Conservation (phyloP, 1,140 invertebrate genomes). For the Platyscapa corneri region DNA sequence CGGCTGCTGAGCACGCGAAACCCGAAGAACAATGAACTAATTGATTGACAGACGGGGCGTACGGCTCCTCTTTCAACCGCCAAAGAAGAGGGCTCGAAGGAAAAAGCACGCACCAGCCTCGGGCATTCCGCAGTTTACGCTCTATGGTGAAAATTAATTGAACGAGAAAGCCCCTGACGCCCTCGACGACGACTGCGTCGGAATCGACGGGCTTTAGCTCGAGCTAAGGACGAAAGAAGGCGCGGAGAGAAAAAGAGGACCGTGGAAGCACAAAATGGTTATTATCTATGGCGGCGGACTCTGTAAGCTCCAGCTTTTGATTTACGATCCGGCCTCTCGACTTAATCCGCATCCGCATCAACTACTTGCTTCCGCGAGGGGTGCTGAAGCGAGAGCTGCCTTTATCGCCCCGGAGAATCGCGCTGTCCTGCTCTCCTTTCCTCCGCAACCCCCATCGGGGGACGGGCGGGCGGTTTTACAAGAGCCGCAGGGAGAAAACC, state of each 20-base stretch:
- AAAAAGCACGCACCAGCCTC: neutral
- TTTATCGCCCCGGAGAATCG: conserved; percentile 7
- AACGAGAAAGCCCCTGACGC: neutral
- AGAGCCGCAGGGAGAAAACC: neutral
- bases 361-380: conserved; percentile 48
- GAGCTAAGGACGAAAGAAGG: neutral
- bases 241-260: neutral
- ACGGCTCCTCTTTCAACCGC: neutral
- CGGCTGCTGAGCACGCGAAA: too few species aligned
- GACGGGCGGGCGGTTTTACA: too few species aligned
- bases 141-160: neutral
- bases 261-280: conserved; percentile 68
- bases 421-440: neutral
- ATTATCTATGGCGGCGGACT: conserved; percentile 61
- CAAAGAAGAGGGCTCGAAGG: neutral
- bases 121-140: neutral
- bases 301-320: conserved; percentile 65
- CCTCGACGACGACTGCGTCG: neutral
- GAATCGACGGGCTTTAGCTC: neutral
- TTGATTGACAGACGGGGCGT: neutral
- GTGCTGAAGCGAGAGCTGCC: neutral
- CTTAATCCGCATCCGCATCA: conserved; percentile 62
- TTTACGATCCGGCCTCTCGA: conserved; percentile 61
- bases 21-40: conserved; percentile 5
- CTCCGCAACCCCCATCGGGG: too few species aligned